Evolutionary conservation across 2,797 vertebrate genomes (phyloP), one percentile per base, ranked within the genome.

Genomic region (Hemibagrus guttatus): DNA sequence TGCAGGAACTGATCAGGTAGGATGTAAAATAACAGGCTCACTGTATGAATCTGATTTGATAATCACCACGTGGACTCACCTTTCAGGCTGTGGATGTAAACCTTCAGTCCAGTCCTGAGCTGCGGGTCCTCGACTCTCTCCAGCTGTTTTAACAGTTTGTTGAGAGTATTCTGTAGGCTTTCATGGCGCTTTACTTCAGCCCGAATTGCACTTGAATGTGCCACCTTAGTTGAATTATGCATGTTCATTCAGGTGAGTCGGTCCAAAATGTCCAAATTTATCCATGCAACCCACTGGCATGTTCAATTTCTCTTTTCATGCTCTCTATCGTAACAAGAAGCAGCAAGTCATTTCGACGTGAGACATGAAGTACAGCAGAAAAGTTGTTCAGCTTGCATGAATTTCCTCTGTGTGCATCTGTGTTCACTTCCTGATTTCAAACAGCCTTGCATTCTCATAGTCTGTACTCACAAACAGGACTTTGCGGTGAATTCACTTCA

Each of bases 181-280:
- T 96, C 96, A 46, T 97, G 93, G 89, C 96, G 93, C 91, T 92
- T 96, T 83, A 97, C 93, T 93, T 98, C 97, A n/a, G 95, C 94
- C 90, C 95, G 95, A 83, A 97, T 96, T 64, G 96, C 95, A 76
- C 91, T 92, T 56, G 95, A 94, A 91, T 92, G 92, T 17, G 84
- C 89, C 23, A 91, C 93, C 91, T 96, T 96, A n/a, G 89, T 89
- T 89, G 90, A 92, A 91, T 90, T 94, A 93, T 89, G 95, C 95
- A 95, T 96, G 91, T 93, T 95, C 92, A 92, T 89, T 90, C n/a
- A 39, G 87, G 84, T 87, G 84, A 84, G 89, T 89, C 89, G 86
- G 88, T 71, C 85, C 84, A 84, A 86, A 83, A 90, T 90, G 88
- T 88, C 92, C 87, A 85, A 85, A 86, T 85, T 35, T 82, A 88